These are phyloP conservation scores for Paedocypris micromegethes DNA, from an alignment of 2,797 vertebrate genomes.

Conservation along the genomic window DNA sequence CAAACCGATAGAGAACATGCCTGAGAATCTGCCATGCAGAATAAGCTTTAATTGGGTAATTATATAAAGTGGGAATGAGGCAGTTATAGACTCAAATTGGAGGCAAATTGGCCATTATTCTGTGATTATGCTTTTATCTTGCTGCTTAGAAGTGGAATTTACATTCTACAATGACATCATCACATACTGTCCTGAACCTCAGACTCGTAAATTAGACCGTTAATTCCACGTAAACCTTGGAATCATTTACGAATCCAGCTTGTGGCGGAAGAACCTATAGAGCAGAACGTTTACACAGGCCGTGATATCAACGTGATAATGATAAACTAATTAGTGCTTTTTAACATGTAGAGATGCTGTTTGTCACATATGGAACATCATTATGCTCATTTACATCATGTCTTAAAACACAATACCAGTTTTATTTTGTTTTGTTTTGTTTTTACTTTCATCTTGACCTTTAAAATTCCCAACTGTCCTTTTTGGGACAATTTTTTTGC, in stretches of 20 bases:
- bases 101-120: constrained; percentile 61
- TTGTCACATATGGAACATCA: constrained; percentile 17
- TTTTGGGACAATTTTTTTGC: constrained; percentile 58
- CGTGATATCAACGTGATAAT: background rate
- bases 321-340: background rate
- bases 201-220: constrained; percentile 60
- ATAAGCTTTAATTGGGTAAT: constrained; percentile 65
- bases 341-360: constrained; percentile 21
- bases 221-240: constrained; percentile 49
- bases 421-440: no score
- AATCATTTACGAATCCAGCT: constrained; percentile 16
- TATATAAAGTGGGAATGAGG: constrained; percentile 59
- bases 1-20: constrained; percentile 41
- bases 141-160: constrained; percentile 57
- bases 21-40: constrained; percentile 55
- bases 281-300: constrained; percentile 15
- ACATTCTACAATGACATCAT: constrained; percentile 28
- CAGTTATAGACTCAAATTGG: constrained; percentile 60
- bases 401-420: constrained; percentile 34
- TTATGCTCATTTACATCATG: constrained; percentile 25
- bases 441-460: constrained; percentile 39
- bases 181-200: constrained; percentile 15
- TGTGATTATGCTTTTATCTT: constrained; percentile 58
- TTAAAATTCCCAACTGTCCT: constrained; percentile 33
- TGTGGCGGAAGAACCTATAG: constrained; percentile 14